A percentile compares a stretch with the other conserved stretches of the same genome.
Evolutionary conservation across 2,113 vertebrate genomes (phyloP).

Genomic region (Rhinopomastus cyanomelas): DNA sequence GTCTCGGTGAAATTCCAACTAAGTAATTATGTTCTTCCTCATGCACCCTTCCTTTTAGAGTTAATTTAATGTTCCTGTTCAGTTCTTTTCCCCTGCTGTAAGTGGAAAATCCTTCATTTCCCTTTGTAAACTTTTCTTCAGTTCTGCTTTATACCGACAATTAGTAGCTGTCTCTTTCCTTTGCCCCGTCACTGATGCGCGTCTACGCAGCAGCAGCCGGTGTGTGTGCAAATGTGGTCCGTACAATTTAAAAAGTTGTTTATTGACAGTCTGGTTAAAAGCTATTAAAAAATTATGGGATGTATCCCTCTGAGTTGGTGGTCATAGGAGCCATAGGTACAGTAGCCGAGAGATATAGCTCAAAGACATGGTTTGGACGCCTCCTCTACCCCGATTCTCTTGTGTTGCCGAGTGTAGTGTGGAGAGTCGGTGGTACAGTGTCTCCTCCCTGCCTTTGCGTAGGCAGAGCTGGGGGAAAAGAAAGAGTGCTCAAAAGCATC

Average conservation of each 20-base stretch:
- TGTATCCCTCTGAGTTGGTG: background rate
- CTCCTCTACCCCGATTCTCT: background rate
- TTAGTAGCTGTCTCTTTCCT: background rate
- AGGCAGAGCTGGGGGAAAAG: background rate
- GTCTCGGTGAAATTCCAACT: conserved; percentile 33
- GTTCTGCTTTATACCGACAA: background rate
- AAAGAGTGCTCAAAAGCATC: background rate
- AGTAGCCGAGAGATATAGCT: background rate
- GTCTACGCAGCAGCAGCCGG: background rate
- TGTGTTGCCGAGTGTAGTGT: background rate
- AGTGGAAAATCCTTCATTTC: conserved; percentile 31
- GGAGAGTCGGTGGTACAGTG: background rate
- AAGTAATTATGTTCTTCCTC: conserved; percentile 26
- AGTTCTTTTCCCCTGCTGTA: background rate
- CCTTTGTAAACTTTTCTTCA: conserved; percentile 29
- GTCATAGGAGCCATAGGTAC: background rate
- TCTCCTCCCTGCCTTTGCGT: background rate
- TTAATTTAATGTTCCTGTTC: conserved; percentile 43
- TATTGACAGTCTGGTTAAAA: background rate
- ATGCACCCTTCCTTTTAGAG: conserved; percentile 5
- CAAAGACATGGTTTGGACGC: background rate
- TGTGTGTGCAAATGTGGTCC: rapidly evolving
- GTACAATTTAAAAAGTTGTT: background rate
- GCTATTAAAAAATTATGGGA: background rate
- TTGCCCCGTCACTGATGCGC: background rate